A percentile compares a stretch with the other conserved stretches of the same genome.
These are phyloP conservation scores for Suillia variegata DNA, from an alignment of 2,888 invertebrate genomes.

Conservation along the genomic window DNA sequence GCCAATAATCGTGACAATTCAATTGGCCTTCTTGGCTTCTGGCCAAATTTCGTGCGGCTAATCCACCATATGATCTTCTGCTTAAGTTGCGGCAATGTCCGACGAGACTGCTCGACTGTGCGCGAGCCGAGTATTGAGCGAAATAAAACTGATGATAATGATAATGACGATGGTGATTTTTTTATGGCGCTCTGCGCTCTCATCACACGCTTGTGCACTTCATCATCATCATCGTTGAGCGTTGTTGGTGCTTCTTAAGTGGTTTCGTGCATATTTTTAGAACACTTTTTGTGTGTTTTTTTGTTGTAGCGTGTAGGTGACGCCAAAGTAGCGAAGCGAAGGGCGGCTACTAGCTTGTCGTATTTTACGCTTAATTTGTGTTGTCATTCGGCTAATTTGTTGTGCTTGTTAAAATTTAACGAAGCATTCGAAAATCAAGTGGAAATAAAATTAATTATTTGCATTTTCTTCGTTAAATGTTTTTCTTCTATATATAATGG, in stretches of 20 bases:
- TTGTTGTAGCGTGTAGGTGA: too few species aligned
- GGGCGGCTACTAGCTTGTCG: neutral
- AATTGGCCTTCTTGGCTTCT: too few species aligned
- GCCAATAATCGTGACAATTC: too few species aligned
- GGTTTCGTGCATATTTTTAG: too few species aligned
- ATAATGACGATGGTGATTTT: neutral
- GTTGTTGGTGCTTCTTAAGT: too few species aligned
- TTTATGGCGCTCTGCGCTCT: neutral
- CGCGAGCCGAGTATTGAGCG: too few species aligned
- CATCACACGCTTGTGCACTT: neutral
- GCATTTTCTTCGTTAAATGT: too few species aligned
- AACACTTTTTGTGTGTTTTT: too few species aligned
- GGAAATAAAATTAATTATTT: neutral
- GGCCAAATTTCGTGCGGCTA: conserved; percentile 32
- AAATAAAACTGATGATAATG: too few species aligned
- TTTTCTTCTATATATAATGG: too few species aligned
- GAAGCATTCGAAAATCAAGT: neutral
- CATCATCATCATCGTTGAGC: neutral
- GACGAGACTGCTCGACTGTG: too few species aligned
- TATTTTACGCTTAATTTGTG: neutral
- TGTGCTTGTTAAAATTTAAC: neutral
- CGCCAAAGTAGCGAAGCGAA: too few species aligned
- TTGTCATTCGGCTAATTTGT: neutral
- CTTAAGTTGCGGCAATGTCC: neutral
- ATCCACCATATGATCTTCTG: neutral